phyloP scores from a whole-genome alignment of 2,888 invertebrate genomes.

The Sphaerophoria rueppellii region DNA sequence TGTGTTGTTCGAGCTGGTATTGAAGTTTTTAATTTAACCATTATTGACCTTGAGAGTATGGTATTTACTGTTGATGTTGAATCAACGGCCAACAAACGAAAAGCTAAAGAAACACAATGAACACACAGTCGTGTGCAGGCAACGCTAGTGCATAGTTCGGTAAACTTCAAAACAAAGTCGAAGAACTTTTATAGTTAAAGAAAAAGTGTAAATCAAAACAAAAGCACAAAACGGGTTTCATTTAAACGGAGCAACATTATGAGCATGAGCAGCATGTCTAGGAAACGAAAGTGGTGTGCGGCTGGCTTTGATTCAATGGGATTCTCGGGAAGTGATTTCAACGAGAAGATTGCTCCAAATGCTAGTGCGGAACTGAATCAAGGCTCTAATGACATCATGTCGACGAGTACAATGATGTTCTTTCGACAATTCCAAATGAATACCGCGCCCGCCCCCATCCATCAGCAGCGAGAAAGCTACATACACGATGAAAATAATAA shows the following conservation, averaged over 20 bases:
- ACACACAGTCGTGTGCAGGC: constrained; percentile 58
- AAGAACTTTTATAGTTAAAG: not conserved
- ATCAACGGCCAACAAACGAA: constrained; percentile 46
- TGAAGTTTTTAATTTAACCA: constrained; percentile 44
- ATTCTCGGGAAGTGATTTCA: constrained; percentile 35
- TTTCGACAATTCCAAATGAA: constrained; percentile 45
- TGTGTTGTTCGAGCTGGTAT: constrained; percentile 18
- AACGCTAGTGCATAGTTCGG: constrained; percentile 59
- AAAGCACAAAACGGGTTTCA: constrained; percentile 11
- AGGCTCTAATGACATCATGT: constrained; percentile 35
- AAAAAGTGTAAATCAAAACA: not conserved
- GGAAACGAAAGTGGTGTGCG: constrained; percentile 66
- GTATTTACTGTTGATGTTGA: constrained; percentile 67
- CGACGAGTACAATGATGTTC: constrained; percentile 48
- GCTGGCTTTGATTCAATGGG: constrained; percentile 49
- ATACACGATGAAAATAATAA: constrained; percentile 68
- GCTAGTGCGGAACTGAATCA: constrained; percentile 25
- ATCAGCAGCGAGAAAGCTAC: constrained; percentile 32
- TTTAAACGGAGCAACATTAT: not conserved
- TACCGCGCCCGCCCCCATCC: constrained; percentile 1
- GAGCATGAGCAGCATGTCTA: constrained; percentile 41
- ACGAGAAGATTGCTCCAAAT: constrained; percentile 32
- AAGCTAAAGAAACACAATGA: constrained; percentile 50
- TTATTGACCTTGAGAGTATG: constrained; percentile 66
- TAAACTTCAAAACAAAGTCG: constrained; percentile 16